Evolutionary conservation across 1,140 invertebrate genomes (phyloP), one percentile per base, ranked within the genome.

Genomic region (Homalodisca vitripennis): DNA sequence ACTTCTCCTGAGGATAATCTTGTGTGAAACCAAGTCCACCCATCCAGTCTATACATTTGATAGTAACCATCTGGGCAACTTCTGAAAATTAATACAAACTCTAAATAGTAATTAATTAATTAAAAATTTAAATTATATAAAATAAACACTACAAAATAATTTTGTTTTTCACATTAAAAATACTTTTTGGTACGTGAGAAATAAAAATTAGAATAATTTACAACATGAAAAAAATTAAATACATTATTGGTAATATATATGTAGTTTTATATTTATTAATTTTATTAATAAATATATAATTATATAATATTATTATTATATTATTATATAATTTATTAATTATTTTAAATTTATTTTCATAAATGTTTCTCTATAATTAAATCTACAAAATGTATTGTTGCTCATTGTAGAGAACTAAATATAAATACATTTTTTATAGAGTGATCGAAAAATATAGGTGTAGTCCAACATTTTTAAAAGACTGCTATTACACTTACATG

Each of bases 1-100:
- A 99, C 79, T 98, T 98, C 81, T 99, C 97, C 75, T 98, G 90
- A 0, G 95, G 96, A 79, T 94, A 98, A 77, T 98, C 95, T 73
- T 91, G 93, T 0, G 94, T 97, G 79, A 95, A 98, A 26, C 96
- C 97, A 65, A 98, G 94, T 1, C 97, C 97, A 12, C 97, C 97
- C 93, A 99, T 95, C 85, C 94, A 97, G 77, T 99, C 97, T 53
- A 99, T 91, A 78, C 95, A 97, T 78, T 95, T 96, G 1, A 89
- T 88, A 27, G 94, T 93, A 0, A 93, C 87, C 69, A 86, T 84
- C 70, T 92, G 87, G 0, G 96, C 96, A 30, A 94, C 91, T 87
- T 98, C 91, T 85, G 83, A 67, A 60, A 60, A 6, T 12, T 27
- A 12, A 53, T 3, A 22, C 48, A 53, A n/a, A 53, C 6, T n/a